Conservation (phyloP, 2,888 invertebrate species). For the Xylocampa areola region DNA sequence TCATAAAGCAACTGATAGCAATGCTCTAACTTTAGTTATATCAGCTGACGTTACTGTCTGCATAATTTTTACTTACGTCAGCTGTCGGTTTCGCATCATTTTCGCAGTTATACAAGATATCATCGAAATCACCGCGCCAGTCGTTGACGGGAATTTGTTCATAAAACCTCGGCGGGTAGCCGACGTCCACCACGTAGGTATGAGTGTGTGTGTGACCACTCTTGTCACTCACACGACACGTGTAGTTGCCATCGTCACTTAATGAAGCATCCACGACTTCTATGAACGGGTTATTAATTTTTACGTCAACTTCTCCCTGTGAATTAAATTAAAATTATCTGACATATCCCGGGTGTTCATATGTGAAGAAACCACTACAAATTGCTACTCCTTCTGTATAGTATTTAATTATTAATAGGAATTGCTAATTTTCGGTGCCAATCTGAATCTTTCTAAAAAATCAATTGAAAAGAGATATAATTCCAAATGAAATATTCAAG, state of each 20-base stretch:
- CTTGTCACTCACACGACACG: conserved; percentile 55
- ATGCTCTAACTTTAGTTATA: too few species aligned
- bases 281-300: conserved; percentile 12
- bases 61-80: conserved; percentile 35
- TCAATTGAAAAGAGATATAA: too few species aligned
- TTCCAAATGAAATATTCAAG: too few species aligned
- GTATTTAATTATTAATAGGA: too few species aligned
- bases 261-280: conserved; percentile 16
- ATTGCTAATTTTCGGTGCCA: too few species aligned
- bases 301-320: conserved; percentile 14
- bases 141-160: conserved; percentile 9
- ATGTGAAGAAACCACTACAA: too few species aligned
- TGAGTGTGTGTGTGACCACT: conserved; percentile 41
- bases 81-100: conserved; percentile 32
- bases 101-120: conserved; percentile 34
- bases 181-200: conserved; percentile 53
- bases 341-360: too few species aligned
- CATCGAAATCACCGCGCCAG: conserved; percentile 37
- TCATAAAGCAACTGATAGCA: too few species aligned
- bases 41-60: too few species aligned
- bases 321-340: conserved; percentile 1
- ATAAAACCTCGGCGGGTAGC: conserved; percentile 37
- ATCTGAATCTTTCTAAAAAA: too few species aligned
- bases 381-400: too few species aligned
- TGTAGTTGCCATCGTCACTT: conserved; percentile 52